Evolutionary conservation across 2,888 invertebrate species (phyloP), one percentile per base, ranked within the genome.

Genomic region (Labia minor): DNA sequence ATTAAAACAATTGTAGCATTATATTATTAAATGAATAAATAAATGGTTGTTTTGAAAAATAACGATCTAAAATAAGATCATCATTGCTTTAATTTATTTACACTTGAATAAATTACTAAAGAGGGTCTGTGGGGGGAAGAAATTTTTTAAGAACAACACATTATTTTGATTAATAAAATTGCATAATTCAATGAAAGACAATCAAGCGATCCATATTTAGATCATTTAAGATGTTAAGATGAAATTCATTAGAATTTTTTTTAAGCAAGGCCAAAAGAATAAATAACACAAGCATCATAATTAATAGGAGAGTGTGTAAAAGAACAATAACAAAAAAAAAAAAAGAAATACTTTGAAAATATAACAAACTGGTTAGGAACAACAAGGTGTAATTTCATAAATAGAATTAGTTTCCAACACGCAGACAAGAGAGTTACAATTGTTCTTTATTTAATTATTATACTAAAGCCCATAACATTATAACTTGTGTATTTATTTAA

Each of bases 111-210:
- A 49, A n/a, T 49, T 4, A 49, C n/a, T n/a, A n/a, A n/a, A n/a
- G n/a, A 14, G 26, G 26, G 26, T 6, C 26, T 26, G 26, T 6
- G 26, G 8, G 26, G 8, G 26, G 26, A 8, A 49, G 49, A 3
- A 14, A 49, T 26, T 26, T 26, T 49, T n/a, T n/a, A 49, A 49
- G 16, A 16, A 49, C 49, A 49, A 49, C 49, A 16, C 49, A 49
- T 49, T 49, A 49, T 49, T 49, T 49, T 49, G 49, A 49, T 49
- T 49, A 49, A 49, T 49, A 49, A 49, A 49, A 49, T 49, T 49
- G 49, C 49, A 49, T 49, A 49, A 49, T 49, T 49, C 49, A 49
- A 49, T 49, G 49, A 49, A 49, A 49, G 49, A 49, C 49, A 49
- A 49, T 49, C 49, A 49, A 49, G 49, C 14, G 49, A 49, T 49